Evolutionary conservation across 2,888 invertebrate genomes (phyloP).

Genomic region (Lasioglossum vierecki): DNA sequence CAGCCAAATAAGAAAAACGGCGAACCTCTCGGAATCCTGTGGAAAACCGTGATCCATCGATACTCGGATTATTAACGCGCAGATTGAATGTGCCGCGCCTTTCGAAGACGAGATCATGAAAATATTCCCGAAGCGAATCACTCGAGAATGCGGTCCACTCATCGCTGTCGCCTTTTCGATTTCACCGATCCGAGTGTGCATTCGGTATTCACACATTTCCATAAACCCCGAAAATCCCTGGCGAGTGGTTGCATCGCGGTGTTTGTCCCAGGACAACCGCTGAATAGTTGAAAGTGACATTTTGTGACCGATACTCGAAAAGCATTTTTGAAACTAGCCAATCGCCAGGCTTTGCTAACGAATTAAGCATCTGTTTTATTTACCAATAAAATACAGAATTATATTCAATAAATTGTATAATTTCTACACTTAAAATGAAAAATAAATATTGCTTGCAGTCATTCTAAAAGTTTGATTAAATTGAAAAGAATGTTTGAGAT

Average conservation of each 20-base stretch:
- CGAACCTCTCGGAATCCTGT: not conserved
- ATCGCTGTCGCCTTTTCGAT: slow-evolving; percentile 46
- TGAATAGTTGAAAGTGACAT: not conserved
- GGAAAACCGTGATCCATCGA: not conserved
- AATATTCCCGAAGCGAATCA: slow-evolving; percentile 37
- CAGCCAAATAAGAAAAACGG: not conserved
- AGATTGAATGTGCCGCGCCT: not conserved
- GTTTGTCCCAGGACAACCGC: not conserved
- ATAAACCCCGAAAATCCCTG: slow-evolving; percentile 21
- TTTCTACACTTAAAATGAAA: no score
- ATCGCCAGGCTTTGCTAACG: no score
- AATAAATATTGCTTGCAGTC: no score
- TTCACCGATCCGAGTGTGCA: slow-evolving; percentile 14
- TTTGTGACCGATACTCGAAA: no score
- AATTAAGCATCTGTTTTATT: no score
- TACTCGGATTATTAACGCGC: slow-evolving; percentile 39
- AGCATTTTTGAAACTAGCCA: no score
- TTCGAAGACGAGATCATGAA: slow-evolving; percentile 12
- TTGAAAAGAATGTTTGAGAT: no score
- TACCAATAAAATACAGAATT: no score
- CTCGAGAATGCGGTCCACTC: slow-evolving; percentile 25
- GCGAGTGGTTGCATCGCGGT: not conserved
- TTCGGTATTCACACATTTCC: slow-evolving; percentile 48
- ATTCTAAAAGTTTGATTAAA: no score
- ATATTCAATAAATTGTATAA: no score